These are phyloP conservation scores for Falco naumanni DNA, from an alignment of 2,797 vertebrate species.

Conservation along the genomic window DNA sequence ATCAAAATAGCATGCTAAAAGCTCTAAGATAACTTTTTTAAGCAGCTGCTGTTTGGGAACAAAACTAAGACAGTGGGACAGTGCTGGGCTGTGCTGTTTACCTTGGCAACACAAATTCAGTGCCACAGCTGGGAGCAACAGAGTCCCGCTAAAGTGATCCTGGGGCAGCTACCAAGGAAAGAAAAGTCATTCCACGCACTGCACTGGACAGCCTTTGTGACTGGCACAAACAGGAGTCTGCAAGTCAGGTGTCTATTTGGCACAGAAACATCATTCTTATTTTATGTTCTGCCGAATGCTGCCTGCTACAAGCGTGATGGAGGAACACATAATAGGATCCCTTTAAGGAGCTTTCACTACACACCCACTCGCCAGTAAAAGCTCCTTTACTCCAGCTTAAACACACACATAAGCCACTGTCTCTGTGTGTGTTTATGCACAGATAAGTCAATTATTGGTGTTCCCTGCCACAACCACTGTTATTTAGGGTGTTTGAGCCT, in stretches of 20 bases:
- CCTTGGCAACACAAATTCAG: constrained; percentile 68
- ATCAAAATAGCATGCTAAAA: constrained; percentile 49
- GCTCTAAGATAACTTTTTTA: constrained; percentile 46
- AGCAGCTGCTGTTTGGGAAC: constrained; percentile 23
- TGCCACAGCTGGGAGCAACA: constrained; percentile 59
- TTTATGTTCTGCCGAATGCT: neutral
- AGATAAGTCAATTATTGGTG: constrained; percentile 59
- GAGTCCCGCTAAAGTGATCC: constrained; percentile 64
- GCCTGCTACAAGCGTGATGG: neutral
- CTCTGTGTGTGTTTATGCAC: constrained; percentile 31
- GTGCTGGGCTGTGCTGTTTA: constrained; percentile 57
- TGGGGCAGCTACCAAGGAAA: constrained; percentile 61
- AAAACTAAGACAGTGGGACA: constrained; percentile 36
- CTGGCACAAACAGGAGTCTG: constrained; percentile 65
- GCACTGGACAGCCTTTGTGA: constrained; percentile 45
- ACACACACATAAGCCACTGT: constrained; percentile 42
- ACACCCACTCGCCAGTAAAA: constrained; percentile 59
- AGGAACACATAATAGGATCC: constrained; percentile 60
- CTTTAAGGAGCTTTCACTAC: constrained; percentile 63
- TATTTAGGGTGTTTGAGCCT: constrained; percentile 6
- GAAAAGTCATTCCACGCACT: constrained; percentile 51
- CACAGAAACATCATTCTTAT: constrained; percentile 37
- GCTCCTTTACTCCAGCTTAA: constrained; percentile 65
- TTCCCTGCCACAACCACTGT: neutral
- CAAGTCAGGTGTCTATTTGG: constrained; percentile 67